These are phyloP conservation scores for Rambutsinella grinnellia DNA, from an alignment of 2,888 invertebrate genomes.

Conservation along the genomic window DNA sequence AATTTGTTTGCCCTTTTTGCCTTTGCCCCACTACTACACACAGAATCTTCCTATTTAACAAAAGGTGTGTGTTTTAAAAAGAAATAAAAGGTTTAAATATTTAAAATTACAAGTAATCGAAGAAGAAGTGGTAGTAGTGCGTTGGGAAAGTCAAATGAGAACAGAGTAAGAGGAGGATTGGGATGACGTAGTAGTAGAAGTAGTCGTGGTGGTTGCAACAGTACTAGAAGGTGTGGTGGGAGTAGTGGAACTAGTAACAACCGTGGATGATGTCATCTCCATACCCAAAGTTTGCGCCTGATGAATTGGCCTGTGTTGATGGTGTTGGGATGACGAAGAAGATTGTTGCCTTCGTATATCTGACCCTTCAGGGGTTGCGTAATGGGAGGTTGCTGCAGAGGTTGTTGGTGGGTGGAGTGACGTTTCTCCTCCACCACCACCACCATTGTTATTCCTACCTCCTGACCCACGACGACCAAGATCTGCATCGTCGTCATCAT, in stretches of 20 bases:
- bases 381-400: constrained; percentile 54
- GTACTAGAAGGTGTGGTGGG: constrained; percentile 21
- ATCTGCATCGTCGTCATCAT: constrained; percentile 31
- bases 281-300: constrained; percentile 69
- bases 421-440: constrained; percentile 38
- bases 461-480: too few relatives aligned
- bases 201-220: constrained; percentile 29
- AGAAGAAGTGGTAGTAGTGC: constrained; percentile 26
- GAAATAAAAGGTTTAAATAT: too few relatives aligned
- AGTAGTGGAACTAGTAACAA: constrained; percentile 27
- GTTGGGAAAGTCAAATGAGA: constrained; percentile 53
- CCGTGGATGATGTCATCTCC: constrained; percentile 33
- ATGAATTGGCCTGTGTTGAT: constrained; percentile 67
- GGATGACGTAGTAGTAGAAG: constrained; percentile 43
- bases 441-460: constrained; percentile 34
- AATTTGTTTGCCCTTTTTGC: too few relatives aligned
- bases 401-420: constrained; percentile 36
- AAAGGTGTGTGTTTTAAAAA: too few relatives aligned
- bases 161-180: constrained; percentile 54
- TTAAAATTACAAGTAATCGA: too few relatives aligned
- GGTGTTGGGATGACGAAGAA: constrained; percentile 67
- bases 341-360: constrained; percentile 64
- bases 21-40: too few relatives aligned
- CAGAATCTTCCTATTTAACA: too few relatives aligned
- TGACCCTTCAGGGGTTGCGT: constrained; percentile 63